Conservation (phyloP, 2,113 vertebrate species). For the Triplophysa tibetana region DNA sequence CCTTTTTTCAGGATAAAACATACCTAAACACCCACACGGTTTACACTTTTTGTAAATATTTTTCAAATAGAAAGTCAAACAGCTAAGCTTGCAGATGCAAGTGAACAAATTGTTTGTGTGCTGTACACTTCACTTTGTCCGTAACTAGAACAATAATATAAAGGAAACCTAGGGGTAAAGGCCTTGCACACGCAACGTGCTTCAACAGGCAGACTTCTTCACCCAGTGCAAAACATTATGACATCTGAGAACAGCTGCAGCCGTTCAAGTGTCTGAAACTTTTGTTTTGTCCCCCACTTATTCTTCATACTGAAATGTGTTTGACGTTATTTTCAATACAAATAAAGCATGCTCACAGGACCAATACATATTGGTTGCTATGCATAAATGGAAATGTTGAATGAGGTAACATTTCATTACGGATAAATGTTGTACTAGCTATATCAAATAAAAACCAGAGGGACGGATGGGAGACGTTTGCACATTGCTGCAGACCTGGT, state of each 20-base stretch:
- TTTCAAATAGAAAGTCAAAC: not conserved
- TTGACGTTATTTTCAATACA: not conserved
- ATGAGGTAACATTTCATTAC: not conserved
- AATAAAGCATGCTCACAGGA: not conserved
- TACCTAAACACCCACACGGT: not conserved
- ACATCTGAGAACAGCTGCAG: slow-evolving; percentile 45
- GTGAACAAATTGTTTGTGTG: not conserved
- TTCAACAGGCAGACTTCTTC: slow-evolving; percentile 35
- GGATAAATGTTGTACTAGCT: not conserved
- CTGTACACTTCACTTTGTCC: not conserved
- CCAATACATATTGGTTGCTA: not conserved
- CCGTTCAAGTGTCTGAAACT: slow-evolving; percentile 34
- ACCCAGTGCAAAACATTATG: slow-evolving; percentile 25
- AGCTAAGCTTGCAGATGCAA: slow-evolving; percentile 10
- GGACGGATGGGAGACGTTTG: not conserved
- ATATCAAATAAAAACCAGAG: not conserved
- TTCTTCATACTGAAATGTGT: not conserved
- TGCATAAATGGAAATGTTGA: not conserved
- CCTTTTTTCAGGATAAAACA: not conserved
- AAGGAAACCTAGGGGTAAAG: not conserved
- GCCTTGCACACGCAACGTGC: slow-evolving; percentile 32
- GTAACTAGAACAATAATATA: not conserved
- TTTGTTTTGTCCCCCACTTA: slow-evolving; percentile 4
- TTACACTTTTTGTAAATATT: not conserved
- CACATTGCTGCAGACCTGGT: not conserved